Conservation (phyloP, 2,888 invertebrate genomes). For the Omphaloscelis lunosa region DNA sequence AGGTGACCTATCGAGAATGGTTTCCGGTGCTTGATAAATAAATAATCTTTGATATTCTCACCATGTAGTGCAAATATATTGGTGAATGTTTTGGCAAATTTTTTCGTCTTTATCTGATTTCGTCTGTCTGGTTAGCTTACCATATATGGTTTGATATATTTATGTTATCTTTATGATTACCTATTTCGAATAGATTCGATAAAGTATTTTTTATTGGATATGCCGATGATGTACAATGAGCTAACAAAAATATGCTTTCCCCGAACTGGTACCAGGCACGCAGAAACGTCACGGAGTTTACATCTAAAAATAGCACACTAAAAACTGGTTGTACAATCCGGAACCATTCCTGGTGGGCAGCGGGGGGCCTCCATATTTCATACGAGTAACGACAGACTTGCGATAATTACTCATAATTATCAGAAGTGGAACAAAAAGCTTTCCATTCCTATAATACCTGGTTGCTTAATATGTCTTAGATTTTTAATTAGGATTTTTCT, state of each 20-base stretch:
- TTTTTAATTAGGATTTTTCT: not conserved
- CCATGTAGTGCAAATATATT: not conserved
- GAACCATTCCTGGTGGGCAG: slow-evolving; percentile 32
- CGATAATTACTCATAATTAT: slow-evolving; percentile 54
- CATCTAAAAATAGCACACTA: slow-evolving; percentile 43
- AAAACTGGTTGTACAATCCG: slow-evolving; percentile 49
- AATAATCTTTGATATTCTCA: not conserved
- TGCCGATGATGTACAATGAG: not conserved
- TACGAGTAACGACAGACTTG: slow-evolving; percentile 38
- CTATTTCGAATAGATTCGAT: not conserved
- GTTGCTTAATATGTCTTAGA: not conserved
- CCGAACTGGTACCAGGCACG: slow-evolving; percentile 34
- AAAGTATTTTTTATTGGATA: not conserved
- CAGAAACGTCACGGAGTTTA: slow-evolving; percentile 34
- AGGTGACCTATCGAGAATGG: not conserved
- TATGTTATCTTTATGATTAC: not conserved
- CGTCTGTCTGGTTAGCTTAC: too few species aligned
- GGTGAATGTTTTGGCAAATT: not conserved
- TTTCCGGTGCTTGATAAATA: not conserved
- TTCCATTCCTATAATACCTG: not conserved
- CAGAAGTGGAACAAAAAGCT: slow-evolving; percentile 31
- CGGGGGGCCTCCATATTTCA: slow-evolving; percentile 38
- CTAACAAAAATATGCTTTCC: slow-evolving; percentile 12
- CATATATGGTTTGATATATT: not conserved
- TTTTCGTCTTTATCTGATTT: not conserved